A percentile compares a stretch with the other conserved stretches of the same genome.
phyloP scores from a whole-genome alignment of 2,113 vertebrate genomes.

The Clupea harengus region DNA sequence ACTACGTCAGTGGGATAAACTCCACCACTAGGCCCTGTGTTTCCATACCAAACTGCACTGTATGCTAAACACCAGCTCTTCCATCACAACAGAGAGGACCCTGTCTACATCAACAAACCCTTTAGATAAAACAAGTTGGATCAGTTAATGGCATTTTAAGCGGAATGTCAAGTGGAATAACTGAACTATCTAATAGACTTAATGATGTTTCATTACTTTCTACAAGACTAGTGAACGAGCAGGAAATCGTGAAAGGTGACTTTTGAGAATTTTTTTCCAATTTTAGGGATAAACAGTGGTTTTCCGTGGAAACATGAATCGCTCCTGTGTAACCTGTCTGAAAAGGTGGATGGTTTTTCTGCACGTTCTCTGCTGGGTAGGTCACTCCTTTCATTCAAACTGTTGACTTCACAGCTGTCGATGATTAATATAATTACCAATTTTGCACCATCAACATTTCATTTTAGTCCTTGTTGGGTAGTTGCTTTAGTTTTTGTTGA shows the following conservation, averaged over 20 bases:
- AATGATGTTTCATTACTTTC: background rate
- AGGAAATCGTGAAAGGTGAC: background rate
- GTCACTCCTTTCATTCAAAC: slow-evolving; percentile 21
- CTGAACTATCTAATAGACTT: background rate
- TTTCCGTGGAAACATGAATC: slow-evolving; percentile 50
- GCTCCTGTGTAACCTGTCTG: slow-evolving; percentile 45
- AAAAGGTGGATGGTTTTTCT: slow-evolving; percentile 53
- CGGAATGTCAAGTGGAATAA: background rate
- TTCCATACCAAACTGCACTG: slow-evolving; percentile 59
- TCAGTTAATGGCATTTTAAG: background rate
- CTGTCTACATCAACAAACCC: background rate
- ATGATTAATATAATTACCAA: background rate
- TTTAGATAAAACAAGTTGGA: background rate
- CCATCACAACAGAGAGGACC: background rate
- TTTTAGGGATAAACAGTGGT: background rate
- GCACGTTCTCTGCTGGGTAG: slow-evolving; percentile 65
- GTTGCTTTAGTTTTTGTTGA: background rate
- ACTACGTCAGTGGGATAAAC: background rate
- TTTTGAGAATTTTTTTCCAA: background rate
- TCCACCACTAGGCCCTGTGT: slow-evolving; percentile 41
- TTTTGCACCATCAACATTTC: background rate
- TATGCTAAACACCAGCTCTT: slow-evolving; percentile 51
- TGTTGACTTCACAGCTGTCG: background rate
- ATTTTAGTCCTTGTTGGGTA: background rate
- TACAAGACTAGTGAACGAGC: background rate